Conservation (phyloP, 30 jellyfish, hydroid and myxozoan genomes). For the Aurelia aurita region DNA sequence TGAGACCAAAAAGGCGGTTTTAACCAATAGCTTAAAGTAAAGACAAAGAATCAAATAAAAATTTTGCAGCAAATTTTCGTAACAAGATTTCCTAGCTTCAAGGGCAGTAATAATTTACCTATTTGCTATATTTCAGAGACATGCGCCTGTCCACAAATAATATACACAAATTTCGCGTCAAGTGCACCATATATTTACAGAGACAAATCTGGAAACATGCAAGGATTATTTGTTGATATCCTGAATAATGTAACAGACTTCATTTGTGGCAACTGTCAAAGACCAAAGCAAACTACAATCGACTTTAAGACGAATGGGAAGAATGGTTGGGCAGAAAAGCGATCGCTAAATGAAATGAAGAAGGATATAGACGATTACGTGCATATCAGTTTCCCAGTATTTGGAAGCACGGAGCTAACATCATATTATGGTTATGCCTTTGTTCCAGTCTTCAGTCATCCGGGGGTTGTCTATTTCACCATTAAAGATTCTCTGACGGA, state of each 20-base stretch:
- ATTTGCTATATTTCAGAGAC: conserved; percentile 41
- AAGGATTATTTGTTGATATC: conserved; percentile 53
- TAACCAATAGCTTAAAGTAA: too few species aligned
- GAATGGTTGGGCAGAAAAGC: conserved; percentile 74
- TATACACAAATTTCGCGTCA: conserved; percentile 70
- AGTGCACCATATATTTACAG: conserved; percentile 73
- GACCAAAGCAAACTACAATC: conserved; percentile 15
- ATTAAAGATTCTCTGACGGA: conserved; percentile 50
- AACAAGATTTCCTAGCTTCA: too few species aligned
- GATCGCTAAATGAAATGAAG: conserved; percentile 42
- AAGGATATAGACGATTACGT: conserved; percentile 60
- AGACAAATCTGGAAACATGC: conserved; percentile 46
- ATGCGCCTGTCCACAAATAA: conserved; percentile 67
- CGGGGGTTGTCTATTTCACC: conserved; percentile 66
- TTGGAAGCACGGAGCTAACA: conserved; percentile 56
- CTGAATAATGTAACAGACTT: conserved; percentile 30
- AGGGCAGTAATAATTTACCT: too few species aligned
- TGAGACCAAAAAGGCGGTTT: too few species aligned
- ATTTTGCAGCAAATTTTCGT: too few species aligned
- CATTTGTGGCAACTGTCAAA: conserved; percentile 60
- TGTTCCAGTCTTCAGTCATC: conserved; percentile 70
- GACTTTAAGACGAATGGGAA: conserved; percentile 64
- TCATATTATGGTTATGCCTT: conserved; percentile 61
- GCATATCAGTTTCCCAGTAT: conserved; percentile 69
- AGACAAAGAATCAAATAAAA: too few species aligned